Evolutionary conservation across 2,888 invertebrate genomes (phyloP).

Genomic region (Malthinus flaveolus): DNA sequence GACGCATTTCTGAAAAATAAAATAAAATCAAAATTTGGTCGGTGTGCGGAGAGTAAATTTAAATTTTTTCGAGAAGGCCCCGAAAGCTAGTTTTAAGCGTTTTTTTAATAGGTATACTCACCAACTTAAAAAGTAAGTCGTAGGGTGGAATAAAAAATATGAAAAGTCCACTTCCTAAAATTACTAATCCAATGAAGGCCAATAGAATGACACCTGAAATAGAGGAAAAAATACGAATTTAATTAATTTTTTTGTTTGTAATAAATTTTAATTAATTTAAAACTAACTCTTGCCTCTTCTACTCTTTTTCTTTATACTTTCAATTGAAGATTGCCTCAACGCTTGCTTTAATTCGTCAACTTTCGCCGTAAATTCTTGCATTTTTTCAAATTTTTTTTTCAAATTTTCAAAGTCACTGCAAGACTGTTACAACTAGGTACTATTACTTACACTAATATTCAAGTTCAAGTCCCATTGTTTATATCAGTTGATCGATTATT

Average conservation of each 20-base stretch:
- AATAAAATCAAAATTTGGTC: neutral
- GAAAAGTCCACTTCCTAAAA: constrained; percentile 67
- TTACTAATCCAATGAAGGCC: constrained; percentile 69
- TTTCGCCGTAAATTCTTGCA: neutral
- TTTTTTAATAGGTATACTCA: constrained; percentile 50
- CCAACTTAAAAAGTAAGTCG: constrained; percentile 73
- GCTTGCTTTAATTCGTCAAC: neutral
- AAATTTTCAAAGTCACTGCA: too few relatives aligned
- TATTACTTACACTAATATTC: too few relatives aligned
- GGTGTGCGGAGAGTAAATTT: neutral
- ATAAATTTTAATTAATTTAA: neutral
- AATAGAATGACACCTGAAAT: constrained; percentile 74
- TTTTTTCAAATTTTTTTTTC: too few relatives aligned
- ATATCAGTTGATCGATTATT: too few relatives aligned
- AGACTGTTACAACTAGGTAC: too few relatives aligned
- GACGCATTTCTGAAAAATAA: constrained; percentile 67
- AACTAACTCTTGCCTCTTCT: too few relatives aligned
- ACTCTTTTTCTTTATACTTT: too few relatives aligned
- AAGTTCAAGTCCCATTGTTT: too few relatives aligned
- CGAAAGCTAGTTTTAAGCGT: neutral
- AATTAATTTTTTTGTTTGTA: too few relatives aligned
- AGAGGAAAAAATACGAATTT: constrained; percentile 44
- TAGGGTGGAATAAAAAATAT: constrained; percentile 72
- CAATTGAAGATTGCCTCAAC: too few relatives aligned
- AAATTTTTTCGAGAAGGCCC: neutral